Conservation (phyloP, 2,113 vertebrate genomes). For the Aramus guarauna region DNA sequence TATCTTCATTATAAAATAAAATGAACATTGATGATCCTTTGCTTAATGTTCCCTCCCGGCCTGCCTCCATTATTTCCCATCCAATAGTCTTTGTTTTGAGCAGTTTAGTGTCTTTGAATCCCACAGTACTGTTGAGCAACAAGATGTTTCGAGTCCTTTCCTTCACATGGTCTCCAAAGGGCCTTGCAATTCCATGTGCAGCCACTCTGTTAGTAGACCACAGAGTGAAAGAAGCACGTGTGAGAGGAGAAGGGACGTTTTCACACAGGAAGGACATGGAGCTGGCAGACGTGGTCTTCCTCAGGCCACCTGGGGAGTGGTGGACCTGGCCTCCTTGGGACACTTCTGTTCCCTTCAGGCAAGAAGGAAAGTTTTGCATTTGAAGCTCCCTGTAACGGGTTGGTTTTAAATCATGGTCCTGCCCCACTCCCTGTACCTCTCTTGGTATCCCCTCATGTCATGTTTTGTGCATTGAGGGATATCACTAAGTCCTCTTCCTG, state of each 20-base stretch:
- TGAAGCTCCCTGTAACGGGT: accelerated
- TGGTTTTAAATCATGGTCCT: not conserved
- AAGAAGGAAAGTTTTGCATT: not conserved
- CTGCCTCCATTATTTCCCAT: not conserved
- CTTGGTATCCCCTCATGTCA: accelerated
- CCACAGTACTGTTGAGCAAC: not conserved
- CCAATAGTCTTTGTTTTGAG: not conserved
- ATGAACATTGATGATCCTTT: not conserved
- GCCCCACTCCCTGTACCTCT: not conserved
- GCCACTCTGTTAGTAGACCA: not conserved
- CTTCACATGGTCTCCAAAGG: not conserved
- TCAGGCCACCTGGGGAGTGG: not conserved
- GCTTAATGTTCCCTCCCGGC: not conserved
- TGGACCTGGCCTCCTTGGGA: not conserved
- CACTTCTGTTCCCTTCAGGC: not conserved
- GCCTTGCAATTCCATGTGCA: not conserved
- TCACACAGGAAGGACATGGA: not conserved
- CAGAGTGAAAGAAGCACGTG: not conserved
- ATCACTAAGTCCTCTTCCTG: not conserved
- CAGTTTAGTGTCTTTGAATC: not conserved
- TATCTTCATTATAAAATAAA: not conserved
- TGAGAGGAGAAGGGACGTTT: not conserved
- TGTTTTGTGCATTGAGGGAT: not conserved
- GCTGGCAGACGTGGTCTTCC: not conserved
- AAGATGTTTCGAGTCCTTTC: not conserved